phyloP scores from a whole-genome alignment of 2,888 invertebrate species.

The Hypsopygia costalis region DNA sequence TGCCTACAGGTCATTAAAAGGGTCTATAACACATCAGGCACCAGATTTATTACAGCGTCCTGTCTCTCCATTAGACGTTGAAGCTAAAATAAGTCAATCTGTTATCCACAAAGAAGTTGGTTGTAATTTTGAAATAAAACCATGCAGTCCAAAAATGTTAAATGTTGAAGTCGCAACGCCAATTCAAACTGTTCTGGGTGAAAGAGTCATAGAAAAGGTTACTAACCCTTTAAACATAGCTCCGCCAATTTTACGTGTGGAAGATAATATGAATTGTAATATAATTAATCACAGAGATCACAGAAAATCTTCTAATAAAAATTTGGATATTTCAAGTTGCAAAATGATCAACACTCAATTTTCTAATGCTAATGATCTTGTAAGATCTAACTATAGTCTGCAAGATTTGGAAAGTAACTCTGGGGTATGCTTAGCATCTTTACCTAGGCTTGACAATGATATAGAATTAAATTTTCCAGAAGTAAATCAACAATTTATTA shows the following conservation, averaged over 20 bases:
- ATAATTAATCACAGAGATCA: constrained; percentile 32
- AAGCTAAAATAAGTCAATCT: constrained; percentile 77
- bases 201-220: constrained; percentile 68
- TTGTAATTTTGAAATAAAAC: constrained; percentile 77
- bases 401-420: constrained; percentile 69
- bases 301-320: constrained; percentile 27
- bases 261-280: constrained; percentile 33
- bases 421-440: constrained; percentile 64
- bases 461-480: constrained; percentile 72
- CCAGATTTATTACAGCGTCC: constrained; percentile 45
- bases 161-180: constrained; percentile 68
- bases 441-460: constrained; percentile 69
- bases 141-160: constrained; percentile 74
- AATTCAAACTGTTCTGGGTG: constrained; percentile 53
- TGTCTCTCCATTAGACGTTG: constrained; percentile 71
- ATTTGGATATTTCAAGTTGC: constrained; percentile 48
- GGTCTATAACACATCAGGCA: constrained; percentile 25
- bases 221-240: constrained; percentile 52
- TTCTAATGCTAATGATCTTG: constrained; percentile 33
- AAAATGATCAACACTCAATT: constrained; percentile 60
- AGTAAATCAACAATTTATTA: constrained; percentile 74
- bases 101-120: constrained; percentile 77
- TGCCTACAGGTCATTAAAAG: constrained; percentile 31
- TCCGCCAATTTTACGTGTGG: constrained; percentile 36
- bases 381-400: constrained; percentile 50